Conservation (phyloP, 2,797 vertebrate species). For the Sebastes iracundus region DNA sequence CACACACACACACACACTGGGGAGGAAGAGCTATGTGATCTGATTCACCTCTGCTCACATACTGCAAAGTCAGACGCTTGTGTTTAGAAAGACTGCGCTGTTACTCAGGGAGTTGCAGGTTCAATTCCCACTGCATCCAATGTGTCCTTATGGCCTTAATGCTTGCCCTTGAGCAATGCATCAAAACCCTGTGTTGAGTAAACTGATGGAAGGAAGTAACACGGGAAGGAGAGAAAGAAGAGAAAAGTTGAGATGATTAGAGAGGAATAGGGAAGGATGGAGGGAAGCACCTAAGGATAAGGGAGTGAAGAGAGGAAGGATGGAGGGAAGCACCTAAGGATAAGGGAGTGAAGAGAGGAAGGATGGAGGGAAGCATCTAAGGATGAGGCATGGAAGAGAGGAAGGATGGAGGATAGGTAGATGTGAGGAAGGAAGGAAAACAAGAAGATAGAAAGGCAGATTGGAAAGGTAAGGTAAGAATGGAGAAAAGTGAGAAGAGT, state of each 20-base stretch:
- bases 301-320: neutral
- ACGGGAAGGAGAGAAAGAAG: neutral
- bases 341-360: neutral
- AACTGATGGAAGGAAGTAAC: neutral
- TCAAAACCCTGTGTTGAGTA: neutral
- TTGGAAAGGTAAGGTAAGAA: no score
- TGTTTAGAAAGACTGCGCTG: neutral
- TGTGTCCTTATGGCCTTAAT: neutral
- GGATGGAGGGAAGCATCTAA: neutral
- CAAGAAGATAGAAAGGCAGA: neutral
- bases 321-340: neutral
- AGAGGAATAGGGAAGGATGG: neutral
- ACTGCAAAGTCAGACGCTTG: constrained; percentile 64
- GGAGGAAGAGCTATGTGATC: constrained; percentile 41
- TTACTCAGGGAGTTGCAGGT: neutral
- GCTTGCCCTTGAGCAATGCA: neutral
- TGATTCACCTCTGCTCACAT: constrained; percentile 55
- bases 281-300: neutral
- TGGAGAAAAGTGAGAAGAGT: neutral
- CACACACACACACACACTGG: neutral
- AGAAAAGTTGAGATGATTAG: neutral
- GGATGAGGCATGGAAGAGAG: neutral
- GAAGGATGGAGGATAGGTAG: neutral
- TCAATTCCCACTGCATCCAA: neutral
- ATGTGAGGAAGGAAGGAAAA: neutral